A percentile compares a stretch with the other conserved stretches of the same genome.
These are phyloP conservation scores for Campaea margaritaria DNA, from an alignment of 2,888 invertebrate genomes.

Conservation along the genomic window DNA sequence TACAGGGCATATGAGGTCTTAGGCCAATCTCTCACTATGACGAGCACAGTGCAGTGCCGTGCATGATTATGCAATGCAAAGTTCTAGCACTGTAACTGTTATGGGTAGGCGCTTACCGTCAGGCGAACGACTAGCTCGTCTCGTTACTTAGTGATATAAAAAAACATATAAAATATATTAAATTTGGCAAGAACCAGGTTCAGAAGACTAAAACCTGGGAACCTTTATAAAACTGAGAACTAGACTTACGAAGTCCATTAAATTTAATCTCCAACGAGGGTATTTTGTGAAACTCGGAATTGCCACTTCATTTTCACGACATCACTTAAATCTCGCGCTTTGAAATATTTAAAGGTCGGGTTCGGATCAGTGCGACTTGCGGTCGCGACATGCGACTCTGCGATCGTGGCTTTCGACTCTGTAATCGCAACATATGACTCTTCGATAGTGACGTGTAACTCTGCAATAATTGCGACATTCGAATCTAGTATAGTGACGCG, in stretches of 20 bases:
- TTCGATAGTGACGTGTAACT: not conserved
- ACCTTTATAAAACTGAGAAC: constrained; percentile 10
- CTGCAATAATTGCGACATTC: no score
- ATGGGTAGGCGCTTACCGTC: no score
- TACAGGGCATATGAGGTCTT: no score
- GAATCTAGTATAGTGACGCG: no score
- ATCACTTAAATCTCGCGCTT: constrained; percentile 16
- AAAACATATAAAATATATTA: constrained; percentile 6
- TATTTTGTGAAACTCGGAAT: constrained; percentile 8
- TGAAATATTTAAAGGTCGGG: constrained; percentile 10
- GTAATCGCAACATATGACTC: not conserved
- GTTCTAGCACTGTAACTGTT: no score
- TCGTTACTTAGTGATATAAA: no score
- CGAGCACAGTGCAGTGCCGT: no score
- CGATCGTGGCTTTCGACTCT: not conserved
- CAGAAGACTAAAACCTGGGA: constrained; percentile 9
- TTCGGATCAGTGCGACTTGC: not conserved
- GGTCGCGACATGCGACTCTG: not conserved
- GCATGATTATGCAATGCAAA: no score
- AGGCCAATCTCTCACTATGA: no score
- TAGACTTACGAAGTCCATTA: constrained; percentile 20
- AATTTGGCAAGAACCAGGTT: constrained; percentile 1
- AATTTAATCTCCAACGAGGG: constrained; percentile 22
- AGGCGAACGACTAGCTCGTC: no score
- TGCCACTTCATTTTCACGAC: constrained; percentile 23